Percentiles rank a stretch among this genome's conserved stretches.
Conservation (phyloP, 2,113 vertebrate genomes). For the Dromaius novaehollandiae region DNA sequence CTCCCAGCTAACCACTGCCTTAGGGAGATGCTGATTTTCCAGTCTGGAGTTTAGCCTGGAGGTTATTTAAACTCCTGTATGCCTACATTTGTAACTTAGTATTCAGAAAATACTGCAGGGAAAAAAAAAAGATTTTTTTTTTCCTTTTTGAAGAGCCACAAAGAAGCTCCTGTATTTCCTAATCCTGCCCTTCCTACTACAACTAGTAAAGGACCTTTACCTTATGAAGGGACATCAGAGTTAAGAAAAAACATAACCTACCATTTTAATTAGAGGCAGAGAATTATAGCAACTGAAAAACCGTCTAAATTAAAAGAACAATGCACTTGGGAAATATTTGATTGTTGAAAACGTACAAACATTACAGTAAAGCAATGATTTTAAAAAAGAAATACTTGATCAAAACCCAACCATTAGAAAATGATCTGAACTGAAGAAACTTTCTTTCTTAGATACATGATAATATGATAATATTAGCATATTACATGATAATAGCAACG, state of each 20-base stretch:
- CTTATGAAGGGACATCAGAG: not conserved
- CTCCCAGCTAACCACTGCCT: not conserved
- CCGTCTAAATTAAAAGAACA: not conserved
- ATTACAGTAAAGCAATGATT: not conserved
- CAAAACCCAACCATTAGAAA: not conserved
- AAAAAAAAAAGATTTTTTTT: not conserved
- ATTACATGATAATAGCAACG: not conserved
- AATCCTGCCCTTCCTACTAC: not conserved
- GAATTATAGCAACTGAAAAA: not conserved
- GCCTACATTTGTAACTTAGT: not conserved
- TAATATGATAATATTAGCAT: not conserved
- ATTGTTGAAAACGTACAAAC: not conserved
- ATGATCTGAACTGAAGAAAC: not conserved
- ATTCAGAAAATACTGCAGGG: not conserved
- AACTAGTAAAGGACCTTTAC: not conserved
- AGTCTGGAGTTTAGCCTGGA: not conserved
- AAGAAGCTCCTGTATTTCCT: not conserved
- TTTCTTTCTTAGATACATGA: not conserved
- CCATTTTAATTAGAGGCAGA: not conserved
- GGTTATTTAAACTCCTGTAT: not conserved
- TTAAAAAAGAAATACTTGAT: not conserved
- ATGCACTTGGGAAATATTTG: not conserved
- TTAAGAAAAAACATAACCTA: not conserved
- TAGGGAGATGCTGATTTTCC: not conserved
- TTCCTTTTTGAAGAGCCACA: not conserved